A percentile compares a stretch with the other conserved stretches of the same genome.
phyloP scores from a whole-genome alignment of 2,113 vertebrate genomes.

The Menura novaehollandiae region DNA sequence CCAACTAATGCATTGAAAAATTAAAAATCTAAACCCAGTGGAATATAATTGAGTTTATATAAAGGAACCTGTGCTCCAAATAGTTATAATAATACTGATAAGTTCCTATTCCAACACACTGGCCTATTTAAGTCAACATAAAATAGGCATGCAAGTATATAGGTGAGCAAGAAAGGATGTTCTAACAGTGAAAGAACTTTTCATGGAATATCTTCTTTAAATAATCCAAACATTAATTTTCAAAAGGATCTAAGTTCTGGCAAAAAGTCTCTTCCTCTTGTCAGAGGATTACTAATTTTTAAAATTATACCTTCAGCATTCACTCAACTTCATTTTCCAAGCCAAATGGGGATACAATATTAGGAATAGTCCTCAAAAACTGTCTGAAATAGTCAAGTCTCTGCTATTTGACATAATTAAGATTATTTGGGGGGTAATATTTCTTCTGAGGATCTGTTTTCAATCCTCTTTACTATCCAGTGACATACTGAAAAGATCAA shows the following conservation, averaged over 20 bases:
- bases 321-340: neutral
- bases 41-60: neutral
- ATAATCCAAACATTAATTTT: neutral
- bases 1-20: neutral
- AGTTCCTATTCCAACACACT: neutral
- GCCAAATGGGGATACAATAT: neutral
- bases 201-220: neutral
- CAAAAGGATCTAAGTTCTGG: neutral
- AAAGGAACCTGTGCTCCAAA: neutral
- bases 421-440: neutral
- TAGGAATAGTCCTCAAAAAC: neutral
- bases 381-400: neutral
- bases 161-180: neutral
- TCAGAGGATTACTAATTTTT: neutral
- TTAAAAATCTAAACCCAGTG: neutral
- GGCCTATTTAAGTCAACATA: neutral
- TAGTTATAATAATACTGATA: neutral
- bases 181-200: neutral
- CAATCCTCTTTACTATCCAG: constrained; percentile 53
- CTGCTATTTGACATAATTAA: neutral
- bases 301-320: neutral
- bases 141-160: neutral
- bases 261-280: neutral
- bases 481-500: constrained; percentile 34
- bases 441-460: constrained; percentile 53